Evolutionary conservation across 2,113 vertebrate genomes (phyloP).

Genomic region (Amazona guildingii): DNA sequence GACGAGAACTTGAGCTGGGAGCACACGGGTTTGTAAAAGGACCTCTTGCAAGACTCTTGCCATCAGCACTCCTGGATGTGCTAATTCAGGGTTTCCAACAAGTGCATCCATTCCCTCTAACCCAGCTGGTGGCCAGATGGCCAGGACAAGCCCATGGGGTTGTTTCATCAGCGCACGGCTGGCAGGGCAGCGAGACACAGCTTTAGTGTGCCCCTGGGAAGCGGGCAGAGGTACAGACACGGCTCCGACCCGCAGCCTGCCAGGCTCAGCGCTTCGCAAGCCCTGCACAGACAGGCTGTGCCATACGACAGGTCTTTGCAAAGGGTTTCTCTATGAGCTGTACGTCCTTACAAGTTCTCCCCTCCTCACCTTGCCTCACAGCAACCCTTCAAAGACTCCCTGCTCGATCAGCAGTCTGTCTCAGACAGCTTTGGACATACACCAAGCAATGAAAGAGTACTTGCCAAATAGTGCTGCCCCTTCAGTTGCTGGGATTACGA

Average conservation of each 20-base stretch:
- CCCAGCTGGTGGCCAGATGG: neutral
- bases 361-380: neutral
- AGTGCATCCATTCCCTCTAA: neutral
- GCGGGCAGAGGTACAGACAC: neutral
- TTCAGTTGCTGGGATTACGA: neutral
- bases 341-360: neutral
- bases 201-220: rapidly evolving
- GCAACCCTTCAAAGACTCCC: neutral
- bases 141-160: no score
- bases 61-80: neutral
- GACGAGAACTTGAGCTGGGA: neutral
- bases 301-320: neutral
- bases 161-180: neutral
- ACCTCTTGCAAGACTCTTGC: neutral
- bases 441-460: neutral
- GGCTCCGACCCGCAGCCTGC: neutral
- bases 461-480: neutral
- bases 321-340: neutral
- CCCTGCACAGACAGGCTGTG: neutral
- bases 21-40: neutral
- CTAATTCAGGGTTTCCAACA: neutral
- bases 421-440: neutral
- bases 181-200: neutral
- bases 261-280: neutral
- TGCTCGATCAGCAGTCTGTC: neutral